Base-by-base conservation (phyloP, 2,113 vertebrate species). In the Numenius arquata region DNA sequence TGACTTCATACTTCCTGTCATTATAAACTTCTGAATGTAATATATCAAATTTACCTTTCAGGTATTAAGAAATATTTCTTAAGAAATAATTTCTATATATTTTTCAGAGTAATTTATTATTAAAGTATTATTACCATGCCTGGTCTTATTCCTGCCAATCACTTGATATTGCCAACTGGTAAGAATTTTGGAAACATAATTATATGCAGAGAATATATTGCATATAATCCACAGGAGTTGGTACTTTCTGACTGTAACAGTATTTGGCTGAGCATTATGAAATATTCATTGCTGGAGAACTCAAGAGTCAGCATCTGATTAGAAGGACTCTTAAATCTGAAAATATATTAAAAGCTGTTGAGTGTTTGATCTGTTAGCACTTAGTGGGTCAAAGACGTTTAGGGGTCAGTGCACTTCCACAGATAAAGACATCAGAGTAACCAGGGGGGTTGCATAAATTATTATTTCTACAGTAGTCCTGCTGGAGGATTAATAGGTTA, bases 401-500 rank as follows among this genome's bases (percentile, higher is more conserved):
- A 94, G 92, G 95, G 95, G 90, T 97, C 94, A 94, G 78, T 90
- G 93, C 91, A 83, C 68, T 85, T 96, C 38, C 65, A 87, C 85
- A 92, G 85, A 96, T 96, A 78, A 45, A 96, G 92, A 92, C 62
- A 80, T 94, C 70, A 93, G 63, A 95, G 53, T 66, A 80, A 83
- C 87, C 79, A 63, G 68, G 62, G 43, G 47, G 47, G 50, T 63
- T 97, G 45, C 95, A 97, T 67, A 73, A 96, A 82, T 97, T 95
- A 96, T 94, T 93, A 81, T 95, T 91, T 94, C 66, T 97, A 41
- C 58, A 83, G 79, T 96, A 94, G 91, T 52, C 73, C 73, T 94
- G 94, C 92, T 87, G 77, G 68, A 96, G 90, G 90, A 96, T 96
- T 96, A 97, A 97, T 94, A 97, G 63, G 63, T 82, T 93, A 87